phyloP scores from a whole-genome alignment of 2,113 vertebrate species.

The Todiramphus saurophagus region DNA sequence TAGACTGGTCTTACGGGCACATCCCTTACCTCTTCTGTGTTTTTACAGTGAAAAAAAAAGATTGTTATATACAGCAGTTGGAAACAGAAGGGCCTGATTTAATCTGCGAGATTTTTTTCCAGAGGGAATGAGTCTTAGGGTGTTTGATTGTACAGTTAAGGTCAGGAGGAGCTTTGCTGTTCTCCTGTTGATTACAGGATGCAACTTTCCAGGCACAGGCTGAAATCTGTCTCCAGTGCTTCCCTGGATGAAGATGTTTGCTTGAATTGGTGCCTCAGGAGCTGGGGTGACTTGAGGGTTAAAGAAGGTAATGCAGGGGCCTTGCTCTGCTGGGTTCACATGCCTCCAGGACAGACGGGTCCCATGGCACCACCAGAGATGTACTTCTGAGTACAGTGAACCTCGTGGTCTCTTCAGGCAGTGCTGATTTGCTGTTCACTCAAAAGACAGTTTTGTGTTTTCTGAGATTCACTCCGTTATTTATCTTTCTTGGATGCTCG shows the following conservation, averaged over 20 bases:
- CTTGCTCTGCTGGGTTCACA: neutral
- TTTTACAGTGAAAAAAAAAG: neutral
- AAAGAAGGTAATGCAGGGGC: neutral
- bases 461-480: neutral
- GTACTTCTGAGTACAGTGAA: neutral
- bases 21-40: neutral
- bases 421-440: constrained; percentile 17
- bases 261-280: neutral
- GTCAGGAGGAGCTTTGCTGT: neutral
- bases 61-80: neutral
- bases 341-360: neutral
- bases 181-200: neutral
- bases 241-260: neutral
- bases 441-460: constrained; percentile 2
- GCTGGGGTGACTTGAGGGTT: neutral
- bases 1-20: neutral
- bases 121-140: neutral
- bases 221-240: neutral
- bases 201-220: neutral
- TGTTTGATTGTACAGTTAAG: neutral
- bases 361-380: neutral
- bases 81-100: neutral
- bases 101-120: neutral
- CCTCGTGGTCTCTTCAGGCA: constrained; percentile 7
- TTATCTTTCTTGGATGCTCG: neutral